Conservation (phyloP, 2,888 invertebrate genomes). For the Monochamus alternatus region DNA sequence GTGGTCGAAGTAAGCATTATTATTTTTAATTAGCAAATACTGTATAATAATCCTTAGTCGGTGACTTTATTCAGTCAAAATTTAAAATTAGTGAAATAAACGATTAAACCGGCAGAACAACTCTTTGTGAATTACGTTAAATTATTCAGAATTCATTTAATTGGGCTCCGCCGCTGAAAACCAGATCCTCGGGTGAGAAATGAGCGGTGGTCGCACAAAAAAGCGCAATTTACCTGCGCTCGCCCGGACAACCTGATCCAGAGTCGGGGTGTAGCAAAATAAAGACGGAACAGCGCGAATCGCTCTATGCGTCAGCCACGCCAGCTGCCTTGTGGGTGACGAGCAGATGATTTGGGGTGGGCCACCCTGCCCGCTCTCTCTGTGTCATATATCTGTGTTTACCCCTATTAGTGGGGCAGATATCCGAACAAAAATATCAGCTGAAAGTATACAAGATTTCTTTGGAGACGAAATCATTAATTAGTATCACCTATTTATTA, state of each 20-base stretch:
- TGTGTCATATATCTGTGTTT: constrained; percentile 46
- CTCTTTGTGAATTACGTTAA: too few relatives aligned
- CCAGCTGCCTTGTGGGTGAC: constrained; percentile 65
- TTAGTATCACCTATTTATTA: too few relatives aligned
- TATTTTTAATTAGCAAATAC: too few relatives aligned
- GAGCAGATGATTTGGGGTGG: constrained; percentile 66
- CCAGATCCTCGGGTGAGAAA: constrained; percentile 12
- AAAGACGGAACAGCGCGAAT: constrained; percentile 20
- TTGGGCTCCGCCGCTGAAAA: constrained; percentile 1
- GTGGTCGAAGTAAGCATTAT: not conserved
- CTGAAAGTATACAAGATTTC: too few relatives aligned
- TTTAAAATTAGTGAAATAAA: too few relatives aligned
- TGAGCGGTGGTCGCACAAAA: constrained; percentile 12
- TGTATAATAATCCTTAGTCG: too few relatives aligned
- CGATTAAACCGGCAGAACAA: too few relatives aligned
- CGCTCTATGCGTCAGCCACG: constrained; percentile 58
- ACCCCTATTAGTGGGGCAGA: constrained; percentile 16
- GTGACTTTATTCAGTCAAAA: too few relatives aligned
- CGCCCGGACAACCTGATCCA: constrained; percentile 14
- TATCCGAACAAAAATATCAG: not conserved
- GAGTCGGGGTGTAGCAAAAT: not conserved
- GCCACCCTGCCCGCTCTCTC: constrained; percentile 50
- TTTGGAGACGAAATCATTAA: too few relatives aligned
- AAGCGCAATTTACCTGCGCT: constrained; percentile 36
- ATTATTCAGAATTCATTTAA: constrained; percentile 1